Conservation (phyloP, 2,888 invertebrate genomes). For the Siphlonurus alternatus region DNA sequence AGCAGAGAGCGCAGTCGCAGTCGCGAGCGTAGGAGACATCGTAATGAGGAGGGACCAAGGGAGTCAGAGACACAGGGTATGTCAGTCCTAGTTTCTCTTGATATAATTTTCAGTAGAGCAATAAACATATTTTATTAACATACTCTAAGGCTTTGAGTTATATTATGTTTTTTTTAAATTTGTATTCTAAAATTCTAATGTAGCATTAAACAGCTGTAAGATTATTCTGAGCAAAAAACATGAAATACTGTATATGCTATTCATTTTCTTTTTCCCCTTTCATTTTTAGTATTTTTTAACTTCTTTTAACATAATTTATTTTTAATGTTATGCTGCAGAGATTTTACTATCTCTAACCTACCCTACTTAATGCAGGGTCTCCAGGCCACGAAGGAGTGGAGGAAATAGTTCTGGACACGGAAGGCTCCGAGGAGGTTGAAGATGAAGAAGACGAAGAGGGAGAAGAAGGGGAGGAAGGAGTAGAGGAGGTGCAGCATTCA, state of each 20-base stretch:
- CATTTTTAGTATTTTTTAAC: background rate
- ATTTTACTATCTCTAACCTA: too few relatives aligned
- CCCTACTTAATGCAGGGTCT: too few relatives aligned
- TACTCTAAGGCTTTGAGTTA: too few relatives aligned
- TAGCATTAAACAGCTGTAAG: too few relatives aligned
- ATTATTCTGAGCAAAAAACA: too few relatives aligned
- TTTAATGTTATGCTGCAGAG: background rate
- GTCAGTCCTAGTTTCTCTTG: too few relatives aligned
- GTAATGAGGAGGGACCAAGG: conserved; percentile 4
- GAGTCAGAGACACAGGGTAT: conserved; percentile 6
- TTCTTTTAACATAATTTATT: background rate
- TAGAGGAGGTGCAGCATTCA: conserved; percentile 16
- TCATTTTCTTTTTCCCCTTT: background rate
- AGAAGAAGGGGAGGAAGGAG: conserved; percentile 27
- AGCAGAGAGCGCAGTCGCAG: conserved; percentile 17
- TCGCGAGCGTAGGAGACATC: conserved; percentile 8
- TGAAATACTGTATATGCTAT: too few relatives aligned
- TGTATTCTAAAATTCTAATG: too few relatives aligned
- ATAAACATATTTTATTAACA: too few relatives aligned
- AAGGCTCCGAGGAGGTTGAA: conserved; percentile 28
- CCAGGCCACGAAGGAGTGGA: too few relatives aligned
- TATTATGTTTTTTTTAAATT: too few relatives aligned
- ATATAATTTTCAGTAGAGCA: too few relatives aligned
- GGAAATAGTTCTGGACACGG: conserved; percentile 25
- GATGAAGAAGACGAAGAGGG: conserved; percentile 26